Conservation (phyloP, 2,113 vertebrate species). For the Chiloscyllium plagiosum region DNA sequence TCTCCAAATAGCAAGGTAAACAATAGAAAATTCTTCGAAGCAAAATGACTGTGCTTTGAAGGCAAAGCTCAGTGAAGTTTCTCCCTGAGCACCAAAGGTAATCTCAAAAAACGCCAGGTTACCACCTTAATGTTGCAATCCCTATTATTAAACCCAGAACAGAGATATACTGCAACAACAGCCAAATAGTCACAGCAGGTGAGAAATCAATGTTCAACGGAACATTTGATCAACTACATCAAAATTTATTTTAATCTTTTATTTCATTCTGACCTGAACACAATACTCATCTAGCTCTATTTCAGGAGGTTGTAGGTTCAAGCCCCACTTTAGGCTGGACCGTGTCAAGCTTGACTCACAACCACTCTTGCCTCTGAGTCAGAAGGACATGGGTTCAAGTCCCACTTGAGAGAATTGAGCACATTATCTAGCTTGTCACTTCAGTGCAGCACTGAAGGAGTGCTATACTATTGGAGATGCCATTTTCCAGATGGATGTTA, state of each 20-base stretch:
- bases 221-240: not conserved
- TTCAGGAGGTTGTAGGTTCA: not conserved
- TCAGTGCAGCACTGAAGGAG: not conserved
- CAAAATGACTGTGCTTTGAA: conserved; percentile 3
- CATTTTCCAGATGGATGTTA: not conserved
- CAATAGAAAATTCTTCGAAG: conserved; percentile 7
- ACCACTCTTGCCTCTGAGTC: not conserved
- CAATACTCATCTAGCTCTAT: not conserved
- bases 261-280: not conserved
- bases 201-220: not conserved
- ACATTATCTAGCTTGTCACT: not conserved
- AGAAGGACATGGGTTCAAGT: not conserved
- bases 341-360: not conserved
- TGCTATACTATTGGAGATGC: not conserved
- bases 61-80: conserved; percentile 19
- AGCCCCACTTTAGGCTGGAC: not conserved
- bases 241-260: conserved; percentile 17
- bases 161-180: conserved; percentile 9
- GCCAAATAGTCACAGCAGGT: not conserved
- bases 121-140: not conserved
- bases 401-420: not conserved
- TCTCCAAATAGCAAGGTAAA: not conserved
- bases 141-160: not conserved
- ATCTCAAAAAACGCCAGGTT: conserved; percentile 18
- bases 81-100: conserved; percentile 22